phyloP scores from a whole-genome alignment of 2,888 invertebrate species.

The Automeris io region DNA sequence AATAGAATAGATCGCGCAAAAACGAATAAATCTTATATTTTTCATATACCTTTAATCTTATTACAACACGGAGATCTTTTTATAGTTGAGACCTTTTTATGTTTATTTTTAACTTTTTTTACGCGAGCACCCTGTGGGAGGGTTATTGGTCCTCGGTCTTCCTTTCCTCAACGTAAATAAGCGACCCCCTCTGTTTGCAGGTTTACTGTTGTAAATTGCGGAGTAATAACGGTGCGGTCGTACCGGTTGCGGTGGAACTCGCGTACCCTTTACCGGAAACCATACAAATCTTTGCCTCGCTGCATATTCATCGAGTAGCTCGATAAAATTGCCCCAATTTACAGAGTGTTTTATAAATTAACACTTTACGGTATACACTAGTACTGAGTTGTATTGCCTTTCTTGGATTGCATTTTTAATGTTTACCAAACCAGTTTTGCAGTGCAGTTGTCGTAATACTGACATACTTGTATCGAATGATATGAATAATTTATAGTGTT shows the following conservation, averaged over 20 bases:
- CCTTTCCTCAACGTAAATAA: slow-evolving; percentile 43
- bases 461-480: background rate
- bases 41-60: too few species aligned
- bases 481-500: background rate
- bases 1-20: too few species aligned
- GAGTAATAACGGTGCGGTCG: slow-evolving; percentile 44
- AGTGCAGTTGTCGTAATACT: background rate
- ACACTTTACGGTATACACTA: background rate
- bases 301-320: slow-evolving; percentile 41
- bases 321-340: slow-evolving; percentile 34
- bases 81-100: slow-evolving; percentile 15
- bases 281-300: slow-evolving; percentile 38
- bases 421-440: background rate
- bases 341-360: slow-evolving; percentile 6
- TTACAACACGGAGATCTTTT: too few species aligned
- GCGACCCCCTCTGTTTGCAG: slow-evolving; percentile 47
- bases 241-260: slow-evolving; percentile 15
- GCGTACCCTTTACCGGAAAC: slow-evolving; percentile 31
- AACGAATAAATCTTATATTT: too few species aligned
- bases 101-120: slow-evolving; percentile 38
- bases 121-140: slow-evolving; percentile 22
- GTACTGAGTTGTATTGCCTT: background rate
- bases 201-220: slow-evolving; percentile 54
- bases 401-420: background rate
- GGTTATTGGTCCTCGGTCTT: slow-evolving; percentile 36